Percentiles rank a stretch among this genome's conserved stretches.
Evolutionary conservation across 2,888 invertebrate genomes (phyloP).

Genomic region (Aelia acuminata): DNA sequence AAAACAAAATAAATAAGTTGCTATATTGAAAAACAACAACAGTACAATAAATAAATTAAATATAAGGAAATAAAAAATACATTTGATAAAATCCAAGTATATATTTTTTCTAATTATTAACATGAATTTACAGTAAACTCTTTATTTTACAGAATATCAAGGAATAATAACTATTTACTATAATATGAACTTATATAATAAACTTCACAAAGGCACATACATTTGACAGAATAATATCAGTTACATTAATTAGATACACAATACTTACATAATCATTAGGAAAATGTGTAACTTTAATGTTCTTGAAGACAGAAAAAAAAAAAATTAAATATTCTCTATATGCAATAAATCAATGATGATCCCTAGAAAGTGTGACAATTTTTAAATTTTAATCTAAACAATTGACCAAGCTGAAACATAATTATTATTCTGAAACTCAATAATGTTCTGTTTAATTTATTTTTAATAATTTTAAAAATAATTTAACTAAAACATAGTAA

Average conservation of each 20-base stretch:
- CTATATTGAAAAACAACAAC: too few species aligned
- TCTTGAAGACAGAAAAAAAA: background rate
- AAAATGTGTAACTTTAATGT: too few species aligned
- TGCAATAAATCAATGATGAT: background rate
- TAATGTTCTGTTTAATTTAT: background rate
- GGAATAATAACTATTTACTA: background rate
- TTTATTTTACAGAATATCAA: background rate
- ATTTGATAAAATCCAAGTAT: background rate
- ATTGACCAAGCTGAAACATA: background rate
- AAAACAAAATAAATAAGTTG: too few species aligned
- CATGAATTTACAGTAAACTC: background rate
- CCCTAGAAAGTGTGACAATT: too few species aligned
- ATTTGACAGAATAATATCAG: constrained; percentile 29
- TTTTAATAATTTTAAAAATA: background rate
- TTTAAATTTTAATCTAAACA: background rate
- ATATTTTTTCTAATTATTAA: constrained; percentile 1
- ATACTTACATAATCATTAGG: background rate
- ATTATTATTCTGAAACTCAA: background rate
- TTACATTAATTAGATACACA: background rate
- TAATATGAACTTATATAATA: constrained; percentile 17
- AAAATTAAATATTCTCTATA: background rate
- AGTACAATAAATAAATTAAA: background rate
- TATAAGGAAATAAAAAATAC: background rate
- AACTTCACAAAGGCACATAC: constrained; percentile 43
- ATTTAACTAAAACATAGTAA: background rate